phyloP scores from a whole-genome alignment of 1,140 invertebrate species.

The Halictus rubicundus region DNA sequence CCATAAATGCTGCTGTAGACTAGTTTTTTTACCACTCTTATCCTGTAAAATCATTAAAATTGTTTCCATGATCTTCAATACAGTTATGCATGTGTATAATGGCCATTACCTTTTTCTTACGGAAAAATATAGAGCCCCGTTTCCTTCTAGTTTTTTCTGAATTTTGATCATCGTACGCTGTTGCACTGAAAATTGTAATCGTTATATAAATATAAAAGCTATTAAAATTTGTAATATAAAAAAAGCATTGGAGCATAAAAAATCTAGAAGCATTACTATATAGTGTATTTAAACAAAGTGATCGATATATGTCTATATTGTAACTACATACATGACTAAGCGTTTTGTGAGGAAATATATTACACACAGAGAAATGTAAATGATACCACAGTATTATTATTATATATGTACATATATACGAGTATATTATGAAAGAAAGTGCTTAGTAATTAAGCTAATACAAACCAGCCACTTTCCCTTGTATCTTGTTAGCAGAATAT shows the following conservation, averaged over 20 bases:
- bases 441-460: constrained; percentile 26
- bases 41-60: constrained; percentile 63
- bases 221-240: constrained; percentile 1
- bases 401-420: background rate
- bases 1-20: constrained; percentile 86
- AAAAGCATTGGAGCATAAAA: background rate
- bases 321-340: constrained; percentile 8
- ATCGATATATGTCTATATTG: background rate
- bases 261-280: constrained; percentile 5
- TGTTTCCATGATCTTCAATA: background rate
- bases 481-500: constrained; percentile 37
- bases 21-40: constrained; percentile 77
- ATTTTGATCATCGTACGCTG: constrained; percentile 87
- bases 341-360: constrained; percentile 9
- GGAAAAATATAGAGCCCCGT: constrained; percentile 93
- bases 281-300: constrained; percentile 15
- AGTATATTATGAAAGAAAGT: background rate
- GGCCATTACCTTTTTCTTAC: constrained; percentile 88
- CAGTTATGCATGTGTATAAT: background rate
- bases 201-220: constrained; percentile 1
- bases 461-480: constrained; percentile 54
- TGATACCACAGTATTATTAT: background rate
- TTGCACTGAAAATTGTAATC: constrained; percentile 66
- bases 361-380: constrained; percentile 13
- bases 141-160: constrained; percentile 90